Evolutionary conservation across 2,888 invertebrate genomes (phyloP), one percentile per base, ranked within the genome.

Genomic region (Creontiades dilutus): DNA sequence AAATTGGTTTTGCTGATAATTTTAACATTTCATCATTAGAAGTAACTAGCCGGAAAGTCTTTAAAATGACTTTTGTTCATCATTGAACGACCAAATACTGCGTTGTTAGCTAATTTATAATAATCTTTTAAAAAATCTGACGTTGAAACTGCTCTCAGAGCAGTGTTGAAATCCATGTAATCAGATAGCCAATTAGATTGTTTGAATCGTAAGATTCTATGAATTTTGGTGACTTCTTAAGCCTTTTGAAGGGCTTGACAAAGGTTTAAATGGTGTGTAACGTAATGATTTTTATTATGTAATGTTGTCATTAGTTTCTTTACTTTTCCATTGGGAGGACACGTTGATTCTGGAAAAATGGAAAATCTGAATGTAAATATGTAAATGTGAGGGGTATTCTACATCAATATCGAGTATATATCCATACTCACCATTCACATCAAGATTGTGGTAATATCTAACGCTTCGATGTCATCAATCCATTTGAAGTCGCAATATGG

Each of bases 341-440:
- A 23, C 57, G 46, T 81, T 12, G 16, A 47, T 23, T 37, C 55
- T 16, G 89, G 82, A 61, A 89, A 48, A 85, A 68, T 19, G 86
- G 89, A 37, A 89, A 37, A 19, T 90, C 68, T 9, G 55, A 92
- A 86, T 92, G 14, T 57, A 9, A 78, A 93, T 92, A 89, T 94
- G 93, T 48, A 93, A 90, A n/a, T 92, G 89, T n/a, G 92, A 37
- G 7, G 93, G 93, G 92, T 94, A 93, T 48, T 48, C 9, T 11
- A 48, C 13, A 13, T 48, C 48, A 48, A 48, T 13, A 91, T 94
- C 93, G 0, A 94, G 91, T 48, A 93, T 92, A 90, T 93, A 93
- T 0, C 93, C 93, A 11, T 80, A 91, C 76, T 92, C 92, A 52
- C 89, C 88, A 86, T 92, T 87, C 16, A 91, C 90, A 0, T 57